phyloP scores from a whole-genome alignment of 2,113 vertebrate species.

The Spea bombifrons region DNA sequence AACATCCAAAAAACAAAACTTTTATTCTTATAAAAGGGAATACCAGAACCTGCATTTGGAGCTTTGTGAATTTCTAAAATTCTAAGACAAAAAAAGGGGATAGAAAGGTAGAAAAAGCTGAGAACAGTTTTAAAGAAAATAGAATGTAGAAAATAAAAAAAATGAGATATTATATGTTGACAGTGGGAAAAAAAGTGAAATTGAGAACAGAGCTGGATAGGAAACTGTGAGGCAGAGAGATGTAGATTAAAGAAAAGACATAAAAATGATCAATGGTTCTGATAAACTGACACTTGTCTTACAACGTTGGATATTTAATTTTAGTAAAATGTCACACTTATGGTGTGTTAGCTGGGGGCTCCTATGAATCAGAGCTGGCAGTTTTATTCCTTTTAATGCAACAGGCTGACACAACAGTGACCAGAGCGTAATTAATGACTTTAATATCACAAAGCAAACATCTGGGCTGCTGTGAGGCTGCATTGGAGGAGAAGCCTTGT shows the following conservation, averaged over 20 bases:
- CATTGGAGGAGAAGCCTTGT: neutral
- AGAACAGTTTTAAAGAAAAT: neutral
- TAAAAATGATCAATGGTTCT: constrained; percentile 44
- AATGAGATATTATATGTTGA: neutral
- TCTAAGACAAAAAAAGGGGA: no score
- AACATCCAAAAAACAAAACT: no score
- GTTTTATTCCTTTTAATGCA: constrained; percentile 38
- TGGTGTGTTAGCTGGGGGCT: constrained; percentile 39
- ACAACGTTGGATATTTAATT: constrained; percentile 44
- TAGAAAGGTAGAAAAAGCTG: neutral
- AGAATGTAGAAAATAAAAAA: neutral
- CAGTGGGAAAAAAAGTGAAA: neutral
- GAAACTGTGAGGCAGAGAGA: constrained; percentile 23
- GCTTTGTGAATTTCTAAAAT: no score
- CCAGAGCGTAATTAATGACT: constrained; percentile 48
- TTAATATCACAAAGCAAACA: constrained; percentile 43
- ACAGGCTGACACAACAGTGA: constrained; percentile 42
- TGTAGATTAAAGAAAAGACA: constrained; percentile 38
- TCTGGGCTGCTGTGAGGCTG: constrained; percentile 28
- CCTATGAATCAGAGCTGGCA: constrained; percentile 43
- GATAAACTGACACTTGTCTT: constrained; percentile 47
- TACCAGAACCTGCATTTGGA: no score
- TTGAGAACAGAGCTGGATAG: neutral
- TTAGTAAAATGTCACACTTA: constrained; percentile 48
- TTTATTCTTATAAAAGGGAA: no score